Base-by-base conservation (phyloP, 2,888 invertebrate genomes). In the Caenorhabditis angaria region DNA sequence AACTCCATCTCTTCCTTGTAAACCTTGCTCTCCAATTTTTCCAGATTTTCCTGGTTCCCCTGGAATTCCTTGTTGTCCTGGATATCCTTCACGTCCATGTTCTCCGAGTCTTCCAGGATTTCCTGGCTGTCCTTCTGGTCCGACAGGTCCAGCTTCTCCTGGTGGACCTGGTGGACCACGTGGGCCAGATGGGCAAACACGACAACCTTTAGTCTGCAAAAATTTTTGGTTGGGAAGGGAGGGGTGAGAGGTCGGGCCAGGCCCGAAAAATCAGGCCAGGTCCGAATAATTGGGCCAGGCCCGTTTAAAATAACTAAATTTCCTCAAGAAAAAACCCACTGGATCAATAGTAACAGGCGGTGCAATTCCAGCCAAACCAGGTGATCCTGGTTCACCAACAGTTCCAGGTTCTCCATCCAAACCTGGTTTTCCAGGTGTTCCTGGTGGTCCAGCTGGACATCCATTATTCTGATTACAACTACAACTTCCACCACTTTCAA, bases 131-230 rank as follows among this genome's bases (percentile, higher is more conserved):
- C 84, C 84, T 67, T 83, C 83, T 28, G 63, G 71, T 35, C 83
- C 83, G 35, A 72, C 61, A 20, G 80, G 76, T 24, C 82, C 80
- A 0, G 76, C 57, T 41, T 82, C 82, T 75, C 85, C 85, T 14
- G 83, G 79, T n/a, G 80, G 71, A n/a, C 85, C 85, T 12, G 83
- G 81, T 18, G 78, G 80, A 29, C 85, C 85, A 14, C 81, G 80
- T 22, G 83, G 82, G 14, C 85, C 85, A 28, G 70, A 56, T n/a
- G 85, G 85, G 56, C 85, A 85, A 12, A 82, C 81, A 32, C 84
- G 75, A 65, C 82, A 83, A 50, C 81, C 80, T 55, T 82, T 82
- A 1, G 72, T 68, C 41, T 41, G 41, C 3, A 41, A 41, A 41
- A n/a, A n/a, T n/a, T n/a, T n/a, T n/a, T n/a, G n/a, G n/a, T n/a